phyloP scores from a whole-genome alignment of 2,797 vertebrate species.

The Lagorchestes hirsutus region DNA sequence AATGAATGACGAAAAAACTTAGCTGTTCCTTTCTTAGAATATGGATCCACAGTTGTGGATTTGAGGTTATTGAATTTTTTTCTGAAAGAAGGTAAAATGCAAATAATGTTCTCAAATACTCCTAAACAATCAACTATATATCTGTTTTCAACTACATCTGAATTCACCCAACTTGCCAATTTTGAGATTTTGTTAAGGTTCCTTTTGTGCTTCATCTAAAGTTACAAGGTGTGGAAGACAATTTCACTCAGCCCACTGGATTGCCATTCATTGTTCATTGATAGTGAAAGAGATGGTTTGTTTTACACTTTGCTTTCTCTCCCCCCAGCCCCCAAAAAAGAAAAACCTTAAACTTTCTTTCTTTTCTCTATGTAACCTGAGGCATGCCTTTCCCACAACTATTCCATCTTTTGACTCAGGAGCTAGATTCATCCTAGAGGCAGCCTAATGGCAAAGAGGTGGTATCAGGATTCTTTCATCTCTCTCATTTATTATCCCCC shows the following conservation, averaged over 20 bases:
- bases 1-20: background rate
- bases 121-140: background rate
- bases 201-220: background rate
- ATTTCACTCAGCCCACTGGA: background rate
- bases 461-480: background rate
- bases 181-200: background rate
- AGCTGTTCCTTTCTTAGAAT: conserved; percentile 9
- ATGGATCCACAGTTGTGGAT: conserved; percentile 18
- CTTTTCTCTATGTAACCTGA: background rate
- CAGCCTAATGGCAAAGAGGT: background rate
- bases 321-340: background rate
- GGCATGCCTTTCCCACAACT: background rate
- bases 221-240: background rate
- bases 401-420: background rate
- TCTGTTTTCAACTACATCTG: background rate
- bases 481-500: background rate
- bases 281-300: background rate
- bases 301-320: background rate
- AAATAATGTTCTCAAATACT: conserved; percentile 4
- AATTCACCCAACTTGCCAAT: conserved; percentile 30
- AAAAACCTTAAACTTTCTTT: background rate
- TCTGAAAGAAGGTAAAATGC: background rate
- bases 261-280: background rate
- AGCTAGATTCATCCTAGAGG: background rate
- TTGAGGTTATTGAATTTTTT: conserved; percentile 3